Evolutionary conservation across 2,888 invertebrate species (phyloP), one percentile per base, ranked within the genome.

Genomic region (Chrysopilus asiliformis): DNA sequence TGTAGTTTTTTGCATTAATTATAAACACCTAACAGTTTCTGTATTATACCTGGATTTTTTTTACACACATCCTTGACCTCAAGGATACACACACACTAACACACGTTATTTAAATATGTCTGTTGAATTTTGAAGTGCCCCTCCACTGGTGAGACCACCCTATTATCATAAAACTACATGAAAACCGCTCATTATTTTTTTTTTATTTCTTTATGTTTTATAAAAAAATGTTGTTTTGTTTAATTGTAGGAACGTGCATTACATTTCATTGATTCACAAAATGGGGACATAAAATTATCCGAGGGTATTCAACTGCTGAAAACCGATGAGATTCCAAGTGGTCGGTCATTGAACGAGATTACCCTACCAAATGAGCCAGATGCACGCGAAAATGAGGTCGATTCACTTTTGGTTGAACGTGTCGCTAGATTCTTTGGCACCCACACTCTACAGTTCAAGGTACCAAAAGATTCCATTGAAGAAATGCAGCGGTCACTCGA

Each of bases 391-490:
- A 71, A 72, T 39, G 77, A 77, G 51, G 68, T 83, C 41, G 80
- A 83, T 55, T 70, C 74, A 45, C 70, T 82, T 43, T 66, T 86
- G 36, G 63, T 81, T 44, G 83, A 86, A 53, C 75, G 79, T 45
- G 70, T 84, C 8, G 74, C 79, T 44, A 72, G 76, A 49, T 76
- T 85, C 58, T 71, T 85, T 46, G 76, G 79, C 51, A 76, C 78
- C 34, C 84, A 85, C 52, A 79, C 82, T 13, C 66, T 86, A 28
- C 84, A 86, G 55, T 74, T 86, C 51, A 83, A 83, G 60, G 70
- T 86, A 50, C 84, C 85, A 49, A 74, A 74, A 43, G 72, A 73
- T 34, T 73, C 79, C 28, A 74, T 80, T 47, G 70, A 76, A 47
- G 79, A 79, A 49, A 70, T 84, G 57, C 75, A 79, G 53, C 72